These are phyloP conservation scores for Neolamprologus tretocephalus DNA, from an alignment of 2,113 vertebrate genomes.

Conservation along the genomic window DNA sequence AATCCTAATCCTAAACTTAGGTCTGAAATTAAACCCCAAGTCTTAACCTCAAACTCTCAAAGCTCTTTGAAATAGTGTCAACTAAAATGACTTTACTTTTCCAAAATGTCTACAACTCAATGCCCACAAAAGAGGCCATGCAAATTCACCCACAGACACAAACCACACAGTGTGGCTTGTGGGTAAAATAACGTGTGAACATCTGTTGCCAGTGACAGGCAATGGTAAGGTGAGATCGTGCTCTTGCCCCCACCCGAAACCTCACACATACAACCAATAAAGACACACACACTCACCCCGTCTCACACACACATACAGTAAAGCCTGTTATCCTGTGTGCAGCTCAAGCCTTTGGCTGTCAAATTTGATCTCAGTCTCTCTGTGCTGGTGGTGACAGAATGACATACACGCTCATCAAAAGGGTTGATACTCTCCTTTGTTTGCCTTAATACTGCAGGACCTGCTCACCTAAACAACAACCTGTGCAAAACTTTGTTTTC, in stretches of 20 bases:
- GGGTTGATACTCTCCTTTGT: slow-evolving; percentile 13
- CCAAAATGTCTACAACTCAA: neutral
- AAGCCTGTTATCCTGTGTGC: neutral
- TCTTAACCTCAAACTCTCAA: neutral
- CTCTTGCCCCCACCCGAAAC: neutral
- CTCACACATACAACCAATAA: slow-evolving; percentile 9
- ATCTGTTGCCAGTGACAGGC: slow-evolving; percentile 46
- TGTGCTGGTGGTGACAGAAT: slow-evolving; percentile 6
- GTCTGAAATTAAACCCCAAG: neutral
- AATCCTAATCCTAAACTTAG: neutral
- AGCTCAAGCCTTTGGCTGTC: slow-evolving; percentile 11
- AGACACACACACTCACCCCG: slow-evolving; percentile 5
- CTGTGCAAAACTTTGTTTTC: neutral
- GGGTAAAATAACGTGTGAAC: slow-evolving; percentile 22
- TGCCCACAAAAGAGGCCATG: neutral
- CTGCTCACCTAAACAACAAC: neutral
- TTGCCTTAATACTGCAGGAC: neutral
- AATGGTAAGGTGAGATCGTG: slow-evolving; percentile 45
- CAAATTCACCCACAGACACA: neutral
- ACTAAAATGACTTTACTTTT: neutral
- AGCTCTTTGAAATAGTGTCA: neutral
- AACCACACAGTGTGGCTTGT: neutral
- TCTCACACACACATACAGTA: slow-evolving; percentile 5
- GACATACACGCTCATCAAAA: neutral
- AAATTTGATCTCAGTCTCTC: neutral